A percentile compares a stretch with the other conserved stretches of the same genome.
Evolutionary conservation across 2,888 invertebrate genomes (phyloP).

Genomic region (Agrilus cyanescens): DNA sequence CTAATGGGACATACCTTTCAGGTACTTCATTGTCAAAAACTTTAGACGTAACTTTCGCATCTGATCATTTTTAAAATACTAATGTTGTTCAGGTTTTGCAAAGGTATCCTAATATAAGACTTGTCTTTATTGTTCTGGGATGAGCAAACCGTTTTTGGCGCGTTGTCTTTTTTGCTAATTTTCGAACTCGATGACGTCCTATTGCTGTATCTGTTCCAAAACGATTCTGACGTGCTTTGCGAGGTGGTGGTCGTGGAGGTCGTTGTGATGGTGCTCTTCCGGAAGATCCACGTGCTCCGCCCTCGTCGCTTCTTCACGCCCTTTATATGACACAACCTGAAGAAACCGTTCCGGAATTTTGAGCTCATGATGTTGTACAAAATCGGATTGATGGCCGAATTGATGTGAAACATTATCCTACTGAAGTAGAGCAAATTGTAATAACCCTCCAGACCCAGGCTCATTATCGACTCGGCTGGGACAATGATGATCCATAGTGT

Average conservation of each 20-base stretch:
- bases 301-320: slow-evolving; percentile 32
- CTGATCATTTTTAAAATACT: slow-evolving; percentile 21
- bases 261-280: slow-evolving; percentile 54
- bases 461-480: slow-evolving; percentile 47
- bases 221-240: slow-evolving; percentile 48
- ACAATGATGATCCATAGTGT: slow-evolving; percentile 78
- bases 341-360: slow-evolving; percentile 75
- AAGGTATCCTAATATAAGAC: slow-evolving; percentile 27
- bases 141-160: slow-evolving; percentile 15
- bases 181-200: slow-evolving; percentile 31
- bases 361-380: slow-evolving; percentile 87
- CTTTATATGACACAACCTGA: slow-evolving; percentile 47
- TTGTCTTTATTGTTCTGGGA: slow-evolving; percentile 12
- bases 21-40: no score
- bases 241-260: slow-evolving; percentile 49
- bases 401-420: slow-evolving; percentile 78
- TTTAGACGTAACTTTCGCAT: slow-evolving; percentile 29
- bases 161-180: slow-evolving; percentile 23
- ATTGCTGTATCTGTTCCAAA: slow-evolving; percentile 49
- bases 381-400: slow-evolving; percentile 85
- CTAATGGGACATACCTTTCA: no score
- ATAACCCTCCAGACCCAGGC: slow-evolving; percentile 68
- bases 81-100: slow-evolving; percentile 21
- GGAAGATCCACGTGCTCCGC: slow-evolving; percentile 39
- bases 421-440: slow-evolving; percentile 76